phyloP scores from a whole-genome alignment of 2,888 invertebrate genomes.

The Metallyticus violacea region DNA sequence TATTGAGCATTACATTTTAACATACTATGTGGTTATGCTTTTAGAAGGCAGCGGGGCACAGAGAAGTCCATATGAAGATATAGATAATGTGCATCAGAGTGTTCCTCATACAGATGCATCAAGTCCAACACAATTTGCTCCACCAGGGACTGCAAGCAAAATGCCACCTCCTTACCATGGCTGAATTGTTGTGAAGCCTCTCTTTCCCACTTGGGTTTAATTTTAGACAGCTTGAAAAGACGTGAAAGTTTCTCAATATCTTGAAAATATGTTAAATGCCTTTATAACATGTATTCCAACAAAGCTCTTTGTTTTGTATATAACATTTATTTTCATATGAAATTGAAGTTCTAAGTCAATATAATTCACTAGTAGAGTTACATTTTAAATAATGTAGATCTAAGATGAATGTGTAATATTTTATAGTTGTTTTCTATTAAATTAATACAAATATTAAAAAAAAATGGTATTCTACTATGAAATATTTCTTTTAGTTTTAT shows the following conservation, averaged over 20 bases:
- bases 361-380: neutral
- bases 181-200: neutral
- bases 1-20: too few relatives aligned
- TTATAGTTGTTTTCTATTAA: too few relatives aligned
- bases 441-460: too few relatives aligned
- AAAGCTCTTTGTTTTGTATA: neutral
- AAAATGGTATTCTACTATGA: too few relatives aligned
- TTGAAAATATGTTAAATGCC: neutral
- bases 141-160: slow-evolving; percentile 1
- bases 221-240: neutral
- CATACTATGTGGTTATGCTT: neutral
- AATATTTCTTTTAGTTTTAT: too few relatives aligned
- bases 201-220: neutral
- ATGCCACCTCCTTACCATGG: slow-evolving; percentile 26
- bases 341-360: neutral
- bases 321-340: neutral
- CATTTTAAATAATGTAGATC: too few relatives aligned
- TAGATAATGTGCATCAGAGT: slow-evolving; percentile 21
- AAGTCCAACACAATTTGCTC: neutral
- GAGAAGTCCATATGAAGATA: slow-evolving; percentile 25
- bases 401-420: too few relatives aligned
- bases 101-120: slow-evolving; percentile 10
- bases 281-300: neutral
- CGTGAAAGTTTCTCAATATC: neutral
- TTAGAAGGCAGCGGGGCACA: slow-evolving; percentile 18